Evolutionary conservation across 2,113 vertebrate genomes (phyloP).

Genomic region (Dipodomys ordii): DNA sequence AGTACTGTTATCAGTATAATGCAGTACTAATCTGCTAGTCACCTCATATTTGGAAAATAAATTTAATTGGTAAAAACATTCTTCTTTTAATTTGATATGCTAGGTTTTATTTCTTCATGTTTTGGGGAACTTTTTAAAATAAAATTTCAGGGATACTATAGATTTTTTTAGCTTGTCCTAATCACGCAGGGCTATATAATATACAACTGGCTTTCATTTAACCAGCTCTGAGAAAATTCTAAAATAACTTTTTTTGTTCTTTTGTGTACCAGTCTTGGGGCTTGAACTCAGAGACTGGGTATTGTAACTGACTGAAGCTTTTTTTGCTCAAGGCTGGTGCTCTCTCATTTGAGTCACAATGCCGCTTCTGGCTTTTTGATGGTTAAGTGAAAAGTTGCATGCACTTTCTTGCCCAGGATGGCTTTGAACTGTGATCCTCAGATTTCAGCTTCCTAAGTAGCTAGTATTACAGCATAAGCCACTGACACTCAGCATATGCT

Average conservation of each 20-base stretch:
- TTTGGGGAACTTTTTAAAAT: slow-evolving; percentile 42
- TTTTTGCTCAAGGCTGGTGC: no score
- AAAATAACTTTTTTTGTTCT: not conserved
- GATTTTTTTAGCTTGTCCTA: not conserved
- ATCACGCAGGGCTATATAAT: not conserved
- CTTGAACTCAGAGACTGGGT: no score
- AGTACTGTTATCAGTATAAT: slow-evolving; percentile 50
- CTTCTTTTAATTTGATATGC: slow-evolving; percentile 43
- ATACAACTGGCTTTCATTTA: not conserved
- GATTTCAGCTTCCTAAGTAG: no score
- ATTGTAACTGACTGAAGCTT: no score
- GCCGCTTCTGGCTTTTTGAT: no score
- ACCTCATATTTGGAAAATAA: slow-evolving; percentile 47
- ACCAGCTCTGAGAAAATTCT: not conserved
- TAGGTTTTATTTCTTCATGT: slow-evolving; percentile 30
- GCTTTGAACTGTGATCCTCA: no score
- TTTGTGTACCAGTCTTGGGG: no score
- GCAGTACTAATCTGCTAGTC: slow-evolving; percentile 43
- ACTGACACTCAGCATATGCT: no score
- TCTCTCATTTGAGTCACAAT: no score
- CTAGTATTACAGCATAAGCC: no score
- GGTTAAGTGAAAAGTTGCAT: no score
- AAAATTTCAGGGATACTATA: slow-evolving; percentile 7
- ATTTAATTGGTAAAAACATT: slow-evolving; percentile 61
- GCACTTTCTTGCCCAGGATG: no score